Percentiles rank a stretch among this genome's conserved stretches.
phyloP scores from a whole-genome alignment of 2,113 vertebrate species.

The Anas platyrhynchos region DNA sequence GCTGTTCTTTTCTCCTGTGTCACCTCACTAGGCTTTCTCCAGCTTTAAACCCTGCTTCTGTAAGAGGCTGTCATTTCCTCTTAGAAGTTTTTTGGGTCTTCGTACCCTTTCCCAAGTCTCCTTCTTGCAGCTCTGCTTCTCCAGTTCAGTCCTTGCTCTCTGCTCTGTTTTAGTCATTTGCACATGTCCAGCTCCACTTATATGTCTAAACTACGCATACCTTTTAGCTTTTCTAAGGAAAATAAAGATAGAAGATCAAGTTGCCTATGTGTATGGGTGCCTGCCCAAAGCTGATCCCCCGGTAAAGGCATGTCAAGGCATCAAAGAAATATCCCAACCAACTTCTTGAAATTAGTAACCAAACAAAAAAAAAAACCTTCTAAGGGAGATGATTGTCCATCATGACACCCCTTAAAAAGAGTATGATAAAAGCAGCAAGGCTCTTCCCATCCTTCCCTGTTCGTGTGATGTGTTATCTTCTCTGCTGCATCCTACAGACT shows the following conservation, averaged over 20 bases:
- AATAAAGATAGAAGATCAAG: neutral
- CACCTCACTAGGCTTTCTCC: neutral
- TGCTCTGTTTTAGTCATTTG: neutral
- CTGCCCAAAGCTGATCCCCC: neutral
- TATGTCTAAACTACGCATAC: neutral
- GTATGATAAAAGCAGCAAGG: neutral
- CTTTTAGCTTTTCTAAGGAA: neutral
- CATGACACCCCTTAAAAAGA: neutral
- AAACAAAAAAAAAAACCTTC: neutral
- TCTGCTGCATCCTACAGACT: constrained; percentile 70
- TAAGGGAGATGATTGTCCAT: neutral
- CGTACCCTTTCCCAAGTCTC: neutral
- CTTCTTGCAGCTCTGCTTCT: neutral
- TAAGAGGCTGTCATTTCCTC: neutral
- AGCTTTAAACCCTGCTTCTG: neutral
- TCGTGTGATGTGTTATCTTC: neutral
- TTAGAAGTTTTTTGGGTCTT: neutral
- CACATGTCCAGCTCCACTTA: neutral
- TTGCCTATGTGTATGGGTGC: neutral
- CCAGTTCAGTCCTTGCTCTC: neutral
- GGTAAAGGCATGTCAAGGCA: neutral
- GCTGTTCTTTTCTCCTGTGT: neutral
- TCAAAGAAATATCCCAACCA: neutral
- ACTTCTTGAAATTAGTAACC: neutral
- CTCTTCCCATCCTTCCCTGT: neutral